Conservation (phyloP, 2,797 vertebrate genomes). For the Chaunax sp. region DNA sequence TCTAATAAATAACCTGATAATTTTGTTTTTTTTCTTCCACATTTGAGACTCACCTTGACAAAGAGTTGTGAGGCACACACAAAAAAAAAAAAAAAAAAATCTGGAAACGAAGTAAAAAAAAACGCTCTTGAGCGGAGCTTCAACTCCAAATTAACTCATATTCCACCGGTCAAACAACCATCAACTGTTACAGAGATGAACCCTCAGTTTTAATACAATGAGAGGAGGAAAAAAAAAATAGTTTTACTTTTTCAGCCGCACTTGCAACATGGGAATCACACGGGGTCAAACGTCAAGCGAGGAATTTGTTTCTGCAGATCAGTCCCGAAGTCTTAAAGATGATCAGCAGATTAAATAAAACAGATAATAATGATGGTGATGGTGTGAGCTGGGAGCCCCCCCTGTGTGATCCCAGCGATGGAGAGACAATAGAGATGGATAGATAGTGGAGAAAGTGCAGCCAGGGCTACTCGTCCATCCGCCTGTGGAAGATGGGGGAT, state of each 20-base stretch:
- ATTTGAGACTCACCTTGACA: constrained; percentile 73
- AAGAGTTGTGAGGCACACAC: constrained; percentile 57
- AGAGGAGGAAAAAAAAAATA: neutral
- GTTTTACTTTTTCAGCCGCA: constrained; percentile 12
- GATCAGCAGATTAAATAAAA: constrained; percentile 2
- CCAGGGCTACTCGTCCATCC: constrained; percentile 67
- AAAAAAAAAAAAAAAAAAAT: constrained; percentile 15
- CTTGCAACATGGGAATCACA: constrained; percentile 35
- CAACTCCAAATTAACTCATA: constrained; percentile 79
- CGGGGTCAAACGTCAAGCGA: constrained; percentile 24
- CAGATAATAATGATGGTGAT: constrained; percentile 5
- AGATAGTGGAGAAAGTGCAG: constrained; percentile 75
- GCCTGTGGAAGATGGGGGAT: constrained; percentile 57
- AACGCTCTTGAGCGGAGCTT: constrained; percentile 50
- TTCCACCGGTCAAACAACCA: constrained; percentile 55
- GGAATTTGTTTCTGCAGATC: constrained; percentile 16
- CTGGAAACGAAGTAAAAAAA: constrained; percentile 29
- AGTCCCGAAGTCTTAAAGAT: constrained; percentile 17
- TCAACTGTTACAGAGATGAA: neutral
- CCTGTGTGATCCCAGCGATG: constrained; percentile 39
- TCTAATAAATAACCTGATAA: neutral
- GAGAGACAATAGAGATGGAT: constrained; percentile 78
- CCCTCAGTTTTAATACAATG: too few species aligned
- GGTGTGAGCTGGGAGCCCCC: constrained; percentile 18
- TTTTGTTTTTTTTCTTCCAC: neutral